Conservation (phyloP, 2,113 vertebrate genomes). For the Larimichthys crocea region DNA sequence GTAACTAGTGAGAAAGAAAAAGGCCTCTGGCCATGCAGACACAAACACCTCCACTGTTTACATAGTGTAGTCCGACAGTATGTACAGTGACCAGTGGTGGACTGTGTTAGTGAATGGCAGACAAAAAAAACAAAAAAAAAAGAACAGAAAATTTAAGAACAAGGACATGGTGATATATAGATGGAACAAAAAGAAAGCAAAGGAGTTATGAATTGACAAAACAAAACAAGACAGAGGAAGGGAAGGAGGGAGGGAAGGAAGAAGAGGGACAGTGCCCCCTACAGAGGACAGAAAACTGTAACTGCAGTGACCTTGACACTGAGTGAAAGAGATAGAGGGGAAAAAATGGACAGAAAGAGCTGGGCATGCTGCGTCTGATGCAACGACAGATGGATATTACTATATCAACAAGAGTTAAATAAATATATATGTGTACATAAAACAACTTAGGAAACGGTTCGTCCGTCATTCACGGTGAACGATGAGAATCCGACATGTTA, state of each 20-base stretch:
- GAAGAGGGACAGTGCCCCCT: constrained; percentile 74
- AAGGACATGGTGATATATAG: not conserved
- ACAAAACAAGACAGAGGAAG: constrained; percentile 10
- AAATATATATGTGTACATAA: not conserved
- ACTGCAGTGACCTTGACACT: constrained; percentile 40
- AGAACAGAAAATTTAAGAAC: not conserved
- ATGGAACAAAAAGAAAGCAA: not conserved
- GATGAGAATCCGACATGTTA: not conserved
- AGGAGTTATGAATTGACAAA: constrained; percentile 33
- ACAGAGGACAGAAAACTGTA: constrained; percentile 60
- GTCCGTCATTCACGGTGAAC: not conserved
- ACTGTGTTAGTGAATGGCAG: not conserved
- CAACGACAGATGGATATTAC: constrained; percentile 34
- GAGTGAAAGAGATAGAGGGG: constrained; percentile 34
- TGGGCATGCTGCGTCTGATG: constrained; percentile 28
- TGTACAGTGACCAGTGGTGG: constrained; percentile 35
- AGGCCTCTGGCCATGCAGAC: constrained; percentile 30
- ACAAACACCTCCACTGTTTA: constrained; percentile 56
- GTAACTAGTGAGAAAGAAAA: constrained; percentile 24
- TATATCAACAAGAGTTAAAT: constrained; percentile 15
- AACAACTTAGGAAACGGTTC: not conserved
- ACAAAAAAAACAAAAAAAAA: not conserved
- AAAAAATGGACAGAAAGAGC: not conserved
- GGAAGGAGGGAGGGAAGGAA: constrained; percentile 6
- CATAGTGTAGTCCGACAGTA: constrained; percentile 28